Conservation (phyloP, 2,113 vertebrate species). For the Carassius auratus region DNA sequence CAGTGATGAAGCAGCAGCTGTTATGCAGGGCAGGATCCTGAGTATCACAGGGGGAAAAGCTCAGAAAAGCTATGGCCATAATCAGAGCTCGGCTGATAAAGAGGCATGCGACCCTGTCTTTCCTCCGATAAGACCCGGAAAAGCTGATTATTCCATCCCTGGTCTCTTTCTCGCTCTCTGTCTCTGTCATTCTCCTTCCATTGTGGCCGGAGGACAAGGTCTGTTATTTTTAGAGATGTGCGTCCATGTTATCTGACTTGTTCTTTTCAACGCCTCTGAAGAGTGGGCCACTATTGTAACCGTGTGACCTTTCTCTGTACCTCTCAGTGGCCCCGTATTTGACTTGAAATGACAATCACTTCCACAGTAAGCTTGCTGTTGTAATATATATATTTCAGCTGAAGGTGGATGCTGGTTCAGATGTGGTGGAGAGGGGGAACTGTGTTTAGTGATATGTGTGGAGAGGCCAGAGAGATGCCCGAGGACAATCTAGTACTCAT, state of each 20-base stretch:
- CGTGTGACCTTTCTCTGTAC: slow-evolving; percentile 75
- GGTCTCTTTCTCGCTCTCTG: slow-evolving; percentile 19
- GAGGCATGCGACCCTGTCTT: slow-evolving; percentile 77
- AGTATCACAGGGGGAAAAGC: slow-evolving; percentile 59
- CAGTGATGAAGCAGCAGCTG: slow-evolving; percentile 35
- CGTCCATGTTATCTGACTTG: slow-evolving; percentile 76
- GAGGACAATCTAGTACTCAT: slow-evolving; percentile 69
- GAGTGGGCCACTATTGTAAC: slow-evolving; percentile 68
- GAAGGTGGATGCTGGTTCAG: background rate
- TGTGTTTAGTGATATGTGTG: slow-evolving; percentile 56
- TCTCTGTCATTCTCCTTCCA: slow-evolving; percentile 60
- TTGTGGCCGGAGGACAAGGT: slow-evolving; percentile 61
- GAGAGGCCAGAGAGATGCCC: slow-evolving; percentile 68
- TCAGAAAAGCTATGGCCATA: slow-evolving; percentile 65
- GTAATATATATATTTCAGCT: background rate
- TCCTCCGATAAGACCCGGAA: slow-evolving; percentile 83
- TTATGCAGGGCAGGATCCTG: slow-evolving; percentile 17
- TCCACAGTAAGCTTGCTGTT: background rate
- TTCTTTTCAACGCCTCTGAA: slow-evolving; percentile 79
- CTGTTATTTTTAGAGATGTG: slow-evolving; percentile 79
- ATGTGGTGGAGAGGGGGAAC: slow-evolving; percentile 20
- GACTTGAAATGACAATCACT: slow-evolving; percentile 4
- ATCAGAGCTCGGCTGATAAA: slow-evolving; percentile 72
- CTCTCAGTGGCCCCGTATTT: slow-evolving; percentile 46
- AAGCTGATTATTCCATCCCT: slow-evolving; percentile 75